Percentiles rank a stretch among this genome's conserved stretches.
phyloP scores from a whole-genome alignment of 2,797 vertebrate species.

The Sebastes itinus region DNA sequence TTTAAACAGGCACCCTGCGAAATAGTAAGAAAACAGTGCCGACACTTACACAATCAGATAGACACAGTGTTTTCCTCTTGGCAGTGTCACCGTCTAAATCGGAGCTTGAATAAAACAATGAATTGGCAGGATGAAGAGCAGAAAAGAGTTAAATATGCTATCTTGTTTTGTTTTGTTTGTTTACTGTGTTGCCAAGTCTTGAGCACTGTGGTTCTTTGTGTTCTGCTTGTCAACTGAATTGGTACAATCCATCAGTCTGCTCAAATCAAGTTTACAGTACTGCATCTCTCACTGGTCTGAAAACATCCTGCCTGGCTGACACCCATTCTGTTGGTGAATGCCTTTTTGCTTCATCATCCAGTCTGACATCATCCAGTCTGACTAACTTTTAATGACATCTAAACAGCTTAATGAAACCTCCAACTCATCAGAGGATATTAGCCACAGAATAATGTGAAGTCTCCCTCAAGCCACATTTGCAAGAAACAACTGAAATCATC shows the following conservation, averaged over 20 bases:
- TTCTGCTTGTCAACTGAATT: conserved; percentile 30
- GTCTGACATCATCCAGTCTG: not conserved
- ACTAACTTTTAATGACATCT: conserved; percentile 15
- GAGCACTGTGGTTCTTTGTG: not conserved
- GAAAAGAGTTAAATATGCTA: not conserved
- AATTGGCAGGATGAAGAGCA: conserved; percentile 13
- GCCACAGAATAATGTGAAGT: conserved; percentile 21
- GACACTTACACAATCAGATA: conserved; percentile 53
- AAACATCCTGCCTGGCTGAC: conserved; percentile 15
- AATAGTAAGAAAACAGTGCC: conserved; percentile 28
- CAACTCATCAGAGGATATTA: conserved; percentile 27
- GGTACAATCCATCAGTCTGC: conserved; percentile 17
- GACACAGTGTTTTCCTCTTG: conserved; percentile 40
- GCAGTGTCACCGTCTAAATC: conserved; percentile 37
- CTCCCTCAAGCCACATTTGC: conserved; percentile 29
- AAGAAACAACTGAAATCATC: conserved; percentile 41
- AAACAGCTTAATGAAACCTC: conserved; percentile 26
- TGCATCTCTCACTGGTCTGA: conserved; percentile 6
- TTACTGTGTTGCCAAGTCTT: not conserved
- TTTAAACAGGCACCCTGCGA: conserved; percentile 18
- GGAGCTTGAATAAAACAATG: conserved; percentile 40
- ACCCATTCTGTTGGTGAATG: conserved; percentile 4
- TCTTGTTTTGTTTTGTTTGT: not conserved
- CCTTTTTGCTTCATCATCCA: conserved; percentile 6
- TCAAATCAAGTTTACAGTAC: conserved; percentile 23